These are phyloP conservation scores for Drosophila eugracilis DNA, from an alignment of 1,140 invertebrate genomes.

Conservation along the genomic window DNA sequence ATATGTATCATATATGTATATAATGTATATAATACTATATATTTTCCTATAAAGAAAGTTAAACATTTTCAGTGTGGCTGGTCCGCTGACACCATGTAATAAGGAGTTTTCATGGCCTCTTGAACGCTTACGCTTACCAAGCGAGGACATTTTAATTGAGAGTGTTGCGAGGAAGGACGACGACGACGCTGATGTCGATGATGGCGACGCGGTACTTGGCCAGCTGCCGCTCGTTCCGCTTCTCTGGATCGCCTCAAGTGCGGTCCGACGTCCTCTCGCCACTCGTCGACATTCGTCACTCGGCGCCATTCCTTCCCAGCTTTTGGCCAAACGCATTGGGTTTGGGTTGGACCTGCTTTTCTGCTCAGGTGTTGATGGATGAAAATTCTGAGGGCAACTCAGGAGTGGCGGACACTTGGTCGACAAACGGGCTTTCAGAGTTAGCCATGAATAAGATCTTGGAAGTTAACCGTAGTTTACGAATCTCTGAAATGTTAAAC, in stretches of 20 bases:
- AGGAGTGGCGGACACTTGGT: constrained; percentile 47
- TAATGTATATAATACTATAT: no score
- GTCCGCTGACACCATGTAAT: constrained; percentile 74
- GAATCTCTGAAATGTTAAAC: background rate
- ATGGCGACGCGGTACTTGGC: constrained; percentile 66
- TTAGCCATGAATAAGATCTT: constrained; percentile 27
- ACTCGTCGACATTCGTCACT: constrained; percentile 7
- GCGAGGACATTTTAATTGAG: constrained; percentile 83
- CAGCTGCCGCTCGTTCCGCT: constrained; percentile 56
- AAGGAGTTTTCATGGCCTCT: constrained; percentile 83
- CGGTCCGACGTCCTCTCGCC: constrained; percentile 38
- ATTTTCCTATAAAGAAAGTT: background rate
- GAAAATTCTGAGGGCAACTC: constrained; percentile 35
- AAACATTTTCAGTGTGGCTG: constrained; percentile 9
- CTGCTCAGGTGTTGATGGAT: constrained; percentile 74
- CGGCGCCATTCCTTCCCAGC: constrained; percentile 41
- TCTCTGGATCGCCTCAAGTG: constrained; percentile 61
- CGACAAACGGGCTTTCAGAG: constrained; percentile 17
- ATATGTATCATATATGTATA: no score
- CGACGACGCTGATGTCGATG: constrained; percentile 35
- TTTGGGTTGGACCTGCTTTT: constrained; percentile 12
- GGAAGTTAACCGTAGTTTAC: constrained; percentile 15
- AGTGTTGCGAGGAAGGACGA: constrained; percentile 70
- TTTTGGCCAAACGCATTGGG: background rate
- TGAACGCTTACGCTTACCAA: constrained; percentile 82